These are phyloP conservation scores for Caiman crocodilus DNA, from an alignment of 2,797 vertebrate species.

Conservation along the genomic window DNA sequence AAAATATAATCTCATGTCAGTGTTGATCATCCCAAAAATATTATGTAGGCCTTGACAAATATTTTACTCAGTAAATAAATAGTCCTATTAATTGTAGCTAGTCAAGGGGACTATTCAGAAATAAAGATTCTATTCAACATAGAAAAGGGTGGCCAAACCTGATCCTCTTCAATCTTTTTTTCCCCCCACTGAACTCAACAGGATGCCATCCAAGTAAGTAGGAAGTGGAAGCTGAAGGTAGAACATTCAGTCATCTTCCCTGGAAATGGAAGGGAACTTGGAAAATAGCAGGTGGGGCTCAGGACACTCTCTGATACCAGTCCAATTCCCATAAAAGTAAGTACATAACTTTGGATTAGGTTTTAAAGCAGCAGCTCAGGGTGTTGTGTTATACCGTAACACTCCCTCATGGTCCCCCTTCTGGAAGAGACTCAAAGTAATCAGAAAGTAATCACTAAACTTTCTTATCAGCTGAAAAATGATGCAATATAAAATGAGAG, in stretches of 20 bases:
- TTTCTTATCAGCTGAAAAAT: not conserved
- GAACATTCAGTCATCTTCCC: not conserved
- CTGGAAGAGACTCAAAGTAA: not conserved
- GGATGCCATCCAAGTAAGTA: not conserved
- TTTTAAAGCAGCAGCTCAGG: not conserved
- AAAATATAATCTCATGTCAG: not conserved
- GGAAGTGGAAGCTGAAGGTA: not conserved
- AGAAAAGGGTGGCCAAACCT: not conserved
- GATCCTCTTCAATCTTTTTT: not conserved
- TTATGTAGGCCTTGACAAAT: not conserved
- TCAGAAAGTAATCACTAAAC: not conserved
- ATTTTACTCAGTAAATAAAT: not conserved
- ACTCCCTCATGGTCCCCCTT: not conserved
- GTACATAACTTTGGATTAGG: not conserved
- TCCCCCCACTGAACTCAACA: not conserved
- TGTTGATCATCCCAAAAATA: slow-evolving; percentile 32
- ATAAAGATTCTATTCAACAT: not conserved
- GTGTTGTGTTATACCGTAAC: not conserved
- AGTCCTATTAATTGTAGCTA: not conserved
- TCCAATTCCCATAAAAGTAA: not conserved
- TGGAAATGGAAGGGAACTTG: not conserved
- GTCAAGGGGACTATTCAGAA: not conserved
- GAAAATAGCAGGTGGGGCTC: not conserved
- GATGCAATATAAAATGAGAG: not conserved
- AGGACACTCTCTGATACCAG: not conserved